These are phyloP conservation scores for Pissodes strobi DNA, from an alignment of 1,140 invertebrate genomes.

Conservation along the genomic window DNA sequence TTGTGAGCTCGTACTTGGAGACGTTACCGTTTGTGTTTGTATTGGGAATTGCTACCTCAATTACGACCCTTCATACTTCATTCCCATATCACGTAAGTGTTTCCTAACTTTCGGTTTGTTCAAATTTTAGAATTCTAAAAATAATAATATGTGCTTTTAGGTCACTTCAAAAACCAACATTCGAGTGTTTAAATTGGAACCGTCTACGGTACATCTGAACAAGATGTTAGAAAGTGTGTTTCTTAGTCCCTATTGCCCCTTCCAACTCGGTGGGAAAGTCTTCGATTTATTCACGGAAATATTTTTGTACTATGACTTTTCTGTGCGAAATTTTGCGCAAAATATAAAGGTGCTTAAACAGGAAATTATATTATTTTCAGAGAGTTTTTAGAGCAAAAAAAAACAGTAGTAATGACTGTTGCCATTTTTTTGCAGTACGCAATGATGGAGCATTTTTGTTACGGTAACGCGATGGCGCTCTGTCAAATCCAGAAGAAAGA, in stretches of 20 bases:
- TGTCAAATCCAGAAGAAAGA: constrained; percentile 54
- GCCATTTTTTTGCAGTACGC: constrained; percentile 67
- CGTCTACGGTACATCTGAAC: constrained; percentile 66
- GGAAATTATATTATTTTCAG: constrained; percentile 1
- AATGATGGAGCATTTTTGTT: constrained; percentile 73
- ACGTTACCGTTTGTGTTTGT: constrained; percentile 78
- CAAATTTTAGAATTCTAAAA: neutral
- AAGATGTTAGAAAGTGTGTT: constrained; percentile 70
- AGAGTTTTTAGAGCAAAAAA: too few species aligned
- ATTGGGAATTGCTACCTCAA: constrained; percentile 84
- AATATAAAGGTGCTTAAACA: constrained; percentile 72
- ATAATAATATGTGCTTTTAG: constrained; percentile 2
- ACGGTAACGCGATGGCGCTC: constrained; percentile 58
- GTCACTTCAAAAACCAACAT: constrained; percentile 82
- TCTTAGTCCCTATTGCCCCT: constrained; percentile 66
- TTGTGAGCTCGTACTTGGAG: constrained; percentile 69
- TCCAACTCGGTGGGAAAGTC: constrained; percentile 78
- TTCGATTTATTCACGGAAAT: constrained; percentile 84
- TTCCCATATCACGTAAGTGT: constrained; percentile 68
- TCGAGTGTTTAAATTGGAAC: constrained; percentile 71
- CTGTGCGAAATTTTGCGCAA: constrained; percentile 80
- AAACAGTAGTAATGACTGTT: neutral
- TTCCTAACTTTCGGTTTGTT: neutral
- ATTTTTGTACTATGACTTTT: constrained; percentile 90
- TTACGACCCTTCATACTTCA: constrained; percentile 75